phyloP scores from a whole-genome alignment of 1,140 invertebrate genomes.

The Coptotermes formosanus region DNA sequence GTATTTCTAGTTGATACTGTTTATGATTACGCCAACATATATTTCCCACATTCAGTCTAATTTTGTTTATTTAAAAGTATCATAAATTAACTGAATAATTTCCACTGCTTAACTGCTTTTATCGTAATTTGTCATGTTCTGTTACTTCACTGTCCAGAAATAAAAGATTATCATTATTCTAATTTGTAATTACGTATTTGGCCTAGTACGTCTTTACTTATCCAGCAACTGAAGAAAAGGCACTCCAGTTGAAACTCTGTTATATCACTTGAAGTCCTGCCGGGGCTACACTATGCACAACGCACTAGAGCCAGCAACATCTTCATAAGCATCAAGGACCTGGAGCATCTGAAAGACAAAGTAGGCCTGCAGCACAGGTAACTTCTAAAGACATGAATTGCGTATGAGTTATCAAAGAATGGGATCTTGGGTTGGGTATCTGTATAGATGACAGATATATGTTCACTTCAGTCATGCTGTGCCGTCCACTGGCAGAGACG shows the following conservation, averaged over 20 bases:
- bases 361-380: not conserved
- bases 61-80: not conserved
- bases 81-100: not conserved
- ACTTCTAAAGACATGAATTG: too few species aligned
- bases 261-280: not conserved
- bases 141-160: not conserved
- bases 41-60: not conserved
- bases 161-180: not conserved
- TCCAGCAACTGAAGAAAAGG: not conserved
- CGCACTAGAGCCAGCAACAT: conserved; percentile 28
- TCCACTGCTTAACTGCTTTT: not conserved
- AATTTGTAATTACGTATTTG: not conserved
- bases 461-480: too few species aligned
- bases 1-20: not conserved
- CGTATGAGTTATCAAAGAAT: too few species aligned
- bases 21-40: not conserved
- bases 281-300: not conserved
- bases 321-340: conserved; percentile 27
- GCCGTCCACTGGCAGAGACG: too few species aligned
- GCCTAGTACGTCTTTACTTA: not conserved
- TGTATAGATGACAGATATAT: too few species aligned
- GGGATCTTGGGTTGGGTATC: too few species aligned
- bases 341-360: conserved; percentile 21
- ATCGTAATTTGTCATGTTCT: not conserved
- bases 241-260: not conserved